Evolutionary conservation across 2,113 vertebrate genomes (phyloP).

Genomic region (Syngnathus scovelli): DNA sequence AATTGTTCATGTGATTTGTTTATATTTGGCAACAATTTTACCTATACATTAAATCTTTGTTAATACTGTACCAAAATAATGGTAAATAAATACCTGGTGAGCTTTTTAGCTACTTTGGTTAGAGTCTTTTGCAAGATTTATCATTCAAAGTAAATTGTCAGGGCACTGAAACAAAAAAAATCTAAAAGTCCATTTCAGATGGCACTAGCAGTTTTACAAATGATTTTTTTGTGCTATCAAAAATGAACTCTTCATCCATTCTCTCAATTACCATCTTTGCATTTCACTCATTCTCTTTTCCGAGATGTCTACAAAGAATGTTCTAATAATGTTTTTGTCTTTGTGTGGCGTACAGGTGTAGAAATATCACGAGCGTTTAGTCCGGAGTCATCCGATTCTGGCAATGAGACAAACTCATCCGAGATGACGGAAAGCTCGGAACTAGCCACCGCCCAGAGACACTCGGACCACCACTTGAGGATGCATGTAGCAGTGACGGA

Average conservation of each 20-base stretch:
- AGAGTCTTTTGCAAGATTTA: neutral
- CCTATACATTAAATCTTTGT: slow-evolving; percentile 33
- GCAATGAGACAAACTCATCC: slow-evolving; percentile 98
- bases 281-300: slow-evolving; percentile 41
- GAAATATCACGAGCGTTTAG: slow-evolving; percentile 96
- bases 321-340: slow-evolving; percentile 79
- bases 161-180: neutral
- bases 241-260: neutral
- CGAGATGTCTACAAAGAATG: slow-evolving; percentile 60
- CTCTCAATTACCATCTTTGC: neutral
- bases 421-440: slow-evolving; percentile 99
- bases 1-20: slow-evolving; percentile 32
- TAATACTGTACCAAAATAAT: neutral
- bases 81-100: neutral
- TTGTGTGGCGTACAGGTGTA: slow-evolving; percentile 92
- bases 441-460: slow-evolving; percentile 87
- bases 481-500: slow-evolving; percentile 82
- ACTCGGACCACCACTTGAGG: slow-evolving; percentile 83
- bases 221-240: neutral
- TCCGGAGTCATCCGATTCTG: slow-evolving; percentile 97
- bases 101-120: neutral
- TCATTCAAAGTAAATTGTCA: neutral
- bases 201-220: neutral
- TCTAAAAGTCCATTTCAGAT: neutral
- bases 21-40: slow-evolving; percentile 30